Evolutionary conservation across 2,888 invertebrate genomes (phyloP).

Genomic region (Hypercompe scribonia): DNA sequence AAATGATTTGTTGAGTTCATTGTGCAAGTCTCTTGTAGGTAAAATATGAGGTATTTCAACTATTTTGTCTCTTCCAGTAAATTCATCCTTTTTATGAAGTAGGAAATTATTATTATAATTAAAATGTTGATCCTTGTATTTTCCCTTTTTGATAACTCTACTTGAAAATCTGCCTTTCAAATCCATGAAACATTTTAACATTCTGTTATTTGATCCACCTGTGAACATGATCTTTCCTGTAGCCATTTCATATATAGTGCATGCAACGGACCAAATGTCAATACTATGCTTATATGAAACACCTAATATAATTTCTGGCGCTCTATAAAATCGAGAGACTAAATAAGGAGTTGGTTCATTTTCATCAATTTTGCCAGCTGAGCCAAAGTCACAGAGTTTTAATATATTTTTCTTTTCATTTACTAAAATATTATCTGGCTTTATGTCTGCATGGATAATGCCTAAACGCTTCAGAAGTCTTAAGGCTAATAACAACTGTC

Average conservation of each 20-base stretch:
- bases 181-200: slow-evolving; percentile 99
- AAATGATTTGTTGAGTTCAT: slow-evolving; percentile 93
- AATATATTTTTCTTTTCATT: slow-evolving; percentile 98
- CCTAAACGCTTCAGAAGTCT: slow-evolving; percentile 97
- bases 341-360: slow-evolving; percentile 99
- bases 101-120: slow-evolving; percentile 98
- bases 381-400: slow-evolving; percentile 99
- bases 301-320: slow-evolving; percentile 99
- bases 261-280: slow-evolving; percentile 99
- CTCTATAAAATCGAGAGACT: slow-evolving; percentile 98
- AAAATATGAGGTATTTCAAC: slow-evolving; percentile 95
- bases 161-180: slow-evolving; percentile 99
- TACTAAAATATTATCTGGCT: slow-evolving; percentile 99
- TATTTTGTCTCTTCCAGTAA: slow-evolving; percentile 98
- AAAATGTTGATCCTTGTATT: slow-evolving; percentile 98
- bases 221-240: slow-evolving; percentile 99
- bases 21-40: slow-evolving; percentile 92
- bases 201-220: slow-evolving; percentile 98
- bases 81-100: slow-evolving; percentile 98
- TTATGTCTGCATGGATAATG: slow-evolving; percentile 99
- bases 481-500: slow-evolving; percentile 96
- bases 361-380: slow-evolving; percentile 96
- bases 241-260: slow-evolving; percentile 98
- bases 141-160: slow-evolving; percentile 96
- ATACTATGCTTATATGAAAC: slow-evolving; percentile 97